Evolutionary conservation across 2,113 vertebrate species (phyloP).

Genomic region (Macrotus californicus): DNA sequence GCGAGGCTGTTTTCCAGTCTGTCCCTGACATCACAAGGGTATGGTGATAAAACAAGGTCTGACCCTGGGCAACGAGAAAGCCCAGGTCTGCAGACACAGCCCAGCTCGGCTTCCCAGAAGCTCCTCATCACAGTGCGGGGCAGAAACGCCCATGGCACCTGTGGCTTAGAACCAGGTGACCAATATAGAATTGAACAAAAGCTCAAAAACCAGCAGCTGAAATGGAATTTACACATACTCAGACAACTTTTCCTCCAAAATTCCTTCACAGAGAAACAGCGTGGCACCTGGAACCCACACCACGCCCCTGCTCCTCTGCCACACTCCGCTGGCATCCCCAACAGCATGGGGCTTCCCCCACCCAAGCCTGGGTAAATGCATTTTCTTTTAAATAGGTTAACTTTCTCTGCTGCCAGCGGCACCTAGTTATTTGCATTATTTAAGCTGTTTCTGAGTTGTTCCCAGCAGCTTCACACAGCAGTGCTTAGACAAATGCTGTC

Average conservation of each 20-base stretch:
- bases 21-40: background rate
- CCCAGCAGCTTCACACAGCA: background rate
- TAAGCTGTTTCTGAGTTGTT: background rate
- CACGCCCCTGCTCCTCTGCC: accelerated
- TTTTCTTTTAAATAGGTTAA: background rate
- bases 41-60: background rate
- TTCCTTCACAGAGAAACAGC: background rate
- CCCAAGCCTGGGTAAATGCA: background rate
- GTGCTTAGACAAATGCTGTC: background rate
- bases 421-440: background rate
- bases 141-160: background rate
- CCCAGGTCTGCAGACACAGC: too few species aligned
- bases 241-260: background rate
- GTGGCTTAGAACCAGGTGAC: background rate
- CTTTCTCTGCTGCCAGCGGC: background rate
- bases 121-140: accelerated
- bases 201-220: background rate
- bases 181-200: background rate
- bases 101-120: background rate
- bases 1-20: background rate
- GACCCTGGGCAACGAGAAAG: background rate
- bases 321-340: accelerated
- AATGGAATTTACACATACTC: background rate
- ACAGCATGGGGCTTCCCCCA: background rate
- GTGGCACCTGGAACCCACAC: background rate